Evolutionary conservation across 2,113 vertebrate species (phyloP).

Genomic region (Ellobius talpinus): DNA sequence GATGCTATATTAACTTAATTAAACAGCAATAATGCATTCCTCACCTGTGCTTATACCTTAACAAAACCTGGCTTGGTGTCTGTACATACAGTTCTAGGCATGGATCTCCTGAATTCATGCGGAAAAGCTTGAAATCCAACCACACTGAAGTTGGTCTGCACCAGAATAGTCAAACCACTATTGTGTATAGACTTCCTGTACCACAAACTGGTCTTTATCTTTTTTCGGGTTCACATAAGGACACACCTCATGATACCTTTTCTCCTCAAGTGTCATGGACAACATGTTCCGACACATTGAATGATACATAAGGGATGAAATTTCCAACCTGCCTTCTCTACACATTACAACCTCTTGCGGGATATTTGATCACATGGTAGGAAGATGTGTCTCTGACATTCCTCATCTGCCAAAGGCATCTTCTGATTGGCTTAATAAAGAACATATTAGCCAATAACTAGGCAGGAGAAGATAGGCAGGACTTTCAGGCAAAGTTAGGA

Average conservation of each 20-base stretch:
- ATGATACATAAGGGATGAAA: neutral
- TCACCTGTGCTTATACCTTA: neutral
- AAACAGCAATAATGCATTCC: neutral
- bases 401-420: too few relatives aligned
- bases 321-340: neutral
- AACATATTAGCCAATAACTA: too few relatives aligned
- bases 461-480: too few relatives aligned
- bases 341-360: neutral
- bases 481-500: too few relatives aligned
- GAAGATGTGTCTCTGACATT: too few relatives aligned
- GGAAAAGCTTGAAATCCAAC: neutral
- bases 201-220: neutral
- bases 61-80: rapidly evolving
- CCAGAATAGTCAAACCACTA: neutral
- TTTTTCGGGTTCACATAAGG: neutral
- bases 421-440: too few relatives aligned
- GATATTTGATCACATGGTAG: too few relatives aligned
- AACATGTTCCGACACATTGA: neutral
- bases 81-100: neutral
- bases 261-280: neutral
- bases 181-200: neutral
- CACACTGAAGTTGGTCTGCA: neutral
- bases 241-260: neutral
- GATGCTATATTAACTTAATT: neutral
- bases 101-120: neutral